Percentiles rank a stretch among this genome's conserved stretches.
Evolutionary conservation across 2,113 vertebrate species (phyloP).

Genomic region (Mola mola): DNA sequence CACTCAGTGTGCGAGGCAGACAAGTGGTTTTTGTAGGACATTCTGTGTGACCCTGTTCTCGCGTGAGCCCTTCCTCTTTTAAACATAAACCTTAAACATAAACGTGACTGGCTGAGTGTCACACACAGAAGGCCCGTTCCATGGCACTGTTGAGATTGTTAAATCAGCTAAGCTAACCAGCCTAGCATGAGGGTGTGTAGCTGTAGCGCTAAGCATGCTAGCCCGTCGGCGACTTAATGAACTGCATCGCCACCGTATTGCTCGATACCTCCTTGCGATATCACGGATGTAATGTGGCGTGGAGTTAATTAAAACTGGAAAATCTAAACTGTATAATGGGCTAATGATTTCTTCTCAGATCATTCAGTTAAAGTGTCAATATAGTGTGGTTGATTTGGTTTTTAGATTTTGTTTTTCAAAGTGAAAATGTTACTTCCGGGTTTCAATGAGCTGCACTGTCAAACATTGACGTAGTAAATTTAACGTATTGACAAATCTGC

Average conservation of each 20-base stretch:
- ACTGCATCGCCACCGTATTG: not conserved
- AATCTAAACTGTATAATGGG: not conserved
- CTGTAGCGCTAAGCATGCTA: conserved; percentile 3
- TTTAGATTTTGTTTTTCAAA: not conserved
- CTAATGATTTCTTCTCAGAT: not conserved
- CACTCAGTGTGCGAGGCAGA: conserved; percentile 38
- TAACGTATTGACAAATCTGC: too few relatives aligned
- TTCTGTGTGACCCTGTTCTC: too few relatives aligned
- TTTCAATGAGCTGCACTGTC: not conserved
- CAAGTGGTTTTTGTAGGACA: not conserved
- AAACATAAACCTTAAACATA: not conserved
- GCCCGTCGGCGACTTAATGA: not conserved
- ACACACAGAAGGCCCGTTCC: not conserved
- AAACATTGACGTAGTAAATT: too few relatives aligned
- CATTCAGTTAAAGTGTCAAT: not conserved
- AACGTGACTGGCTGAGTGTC: not conserved
- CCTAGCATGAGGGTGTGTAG: not conserved
- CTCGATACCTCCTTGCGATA: too few relatives aligned
- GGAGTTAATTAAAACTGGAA: not conserved
- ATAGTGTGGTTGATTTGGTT: not conserved
- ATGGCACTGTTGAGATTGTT: not conserved
- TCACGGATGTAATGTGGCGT: not conserved
- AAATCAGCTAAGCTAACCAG: not conserved
- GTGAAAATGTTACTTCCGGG: not conserved
- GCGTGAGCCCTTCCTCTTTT: not conserved